Evolutionary conservation across 2,888 invertebrate genomes (phyloP).

Genomic region (Exocentrus adspersus): DNA sequence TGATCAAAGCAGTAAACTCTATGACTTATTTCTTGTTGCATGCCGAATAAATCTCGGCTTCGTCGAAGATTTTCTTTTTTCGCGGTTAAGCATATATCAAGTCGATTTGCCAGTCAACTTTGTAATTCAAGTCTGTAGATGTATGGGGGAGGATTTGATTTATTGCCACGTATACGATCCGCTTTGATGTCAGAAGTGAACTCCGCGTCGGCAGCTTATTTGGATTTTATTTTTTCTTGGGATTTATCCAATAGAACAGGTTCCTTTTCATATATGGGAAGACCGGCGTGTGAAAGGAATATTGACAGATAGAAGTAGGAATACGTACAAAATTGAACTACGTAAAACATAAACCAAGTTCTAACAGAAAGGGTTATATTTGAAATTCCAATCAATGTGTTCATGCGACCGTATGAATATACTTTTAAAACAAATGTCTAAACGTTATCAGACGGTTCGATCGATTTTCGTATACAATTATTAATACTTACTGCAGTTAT

Average conservation of each 20-base stretch:
- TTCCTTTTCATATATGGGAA: too few species aligned
- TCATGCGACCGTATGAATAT: too few species aligned
- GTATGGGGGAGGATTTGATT: neutral
- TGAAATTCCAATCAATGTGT: too few species aligned
- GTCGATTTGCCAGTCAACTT: neutral
- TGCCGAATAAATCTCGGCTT: neutral
- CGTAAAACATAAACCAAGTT: too few species aligned
- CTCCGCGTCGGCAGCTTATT: conserved; percentile 2
- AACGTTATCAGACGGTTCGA: too few species aligned
- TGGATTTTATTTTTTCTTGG: conserved; percentile 6
- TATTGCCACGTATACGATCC: neutral
- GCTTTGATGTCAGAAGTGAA: neutral
- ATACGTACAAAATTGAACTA: too few species aligned
- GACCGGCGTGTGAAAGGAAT: too few species aligned
- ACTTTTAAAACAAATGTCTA: too few species aligned
- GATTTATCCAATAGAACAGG: too few species aligned
- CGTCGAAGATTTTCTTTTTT: neutral
- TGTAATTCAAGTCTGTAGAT: neutral
- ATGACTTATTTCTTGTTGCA: neutral
- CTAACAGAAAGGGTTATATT: too few species aligned
- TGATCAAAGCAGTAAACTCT: neutral
- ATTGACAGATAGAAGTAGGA: too few species aligned
- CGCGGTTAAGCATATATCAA: neutral
- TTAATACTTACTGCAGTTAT: neutral
- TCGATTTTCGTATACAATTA: too few species aligned